Conservation (phyloP, 2,797 vertebrate genomes). For the Fratercula arctica region DNA sequence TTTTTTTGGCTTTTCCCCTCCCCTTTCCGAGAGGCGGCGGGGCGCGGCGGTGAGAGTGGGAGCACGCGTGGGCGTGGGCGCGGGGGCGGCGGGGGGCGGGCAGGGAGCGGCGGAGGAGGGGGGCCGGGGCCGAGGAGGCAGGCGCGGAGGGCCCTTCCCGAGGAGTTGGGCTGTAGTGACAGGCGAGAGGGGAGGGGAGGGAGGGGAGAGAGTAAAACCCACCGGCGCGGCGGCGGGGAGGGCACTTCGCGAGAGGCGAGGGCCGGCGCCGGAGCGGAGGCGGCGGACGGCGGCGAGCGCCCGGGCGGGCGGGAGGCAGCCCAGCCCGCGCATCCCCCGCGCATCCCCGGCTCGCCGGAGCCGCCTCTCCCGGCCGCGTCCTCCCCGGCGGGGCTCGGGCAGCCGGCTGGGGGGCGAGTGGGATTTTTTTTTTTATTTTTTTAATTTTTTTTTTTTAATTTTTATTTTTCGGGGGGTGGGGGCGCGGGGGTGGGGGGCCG, state of each 20-base stretch:
- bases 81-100: constrained; percentile 18
- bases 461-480: neutral
- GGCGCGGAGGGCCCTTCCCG: constrained; percentile 33
- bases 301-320: neutral
- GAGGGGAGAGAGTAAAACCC: constrained; percentile 35
- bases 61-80: constrained; percentile 35
- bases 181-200: constrained; percentile 36
- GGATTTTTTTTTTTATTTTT: neutral
- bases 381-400: constrained; percentile 1
- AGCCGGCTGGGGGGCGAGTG: constrained; percentile 28
- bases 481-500: neutral
- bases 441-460: neutral
- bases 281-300: neutral
- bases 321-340: neutral
- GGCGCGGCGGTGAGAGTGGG: constrained; percentile 56
- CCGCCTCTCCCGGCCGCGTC: neutral
- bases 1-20: neutral
- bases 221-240: constrained; percentile 61
- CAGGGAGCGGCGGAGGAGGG: constrained; percentile 35
- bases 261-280: neutral
- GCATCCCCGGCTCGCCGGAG: neutral
- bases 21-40: constrained; percentile 41
- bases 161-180: constrained; percentile 42
- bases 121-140: constrained; percentile 31
- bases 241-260: constrained; percentile 28